Conservation (phyloP, 2,113 vertebrate genomes). For the Xiphorhynchus elegans region DNA sequence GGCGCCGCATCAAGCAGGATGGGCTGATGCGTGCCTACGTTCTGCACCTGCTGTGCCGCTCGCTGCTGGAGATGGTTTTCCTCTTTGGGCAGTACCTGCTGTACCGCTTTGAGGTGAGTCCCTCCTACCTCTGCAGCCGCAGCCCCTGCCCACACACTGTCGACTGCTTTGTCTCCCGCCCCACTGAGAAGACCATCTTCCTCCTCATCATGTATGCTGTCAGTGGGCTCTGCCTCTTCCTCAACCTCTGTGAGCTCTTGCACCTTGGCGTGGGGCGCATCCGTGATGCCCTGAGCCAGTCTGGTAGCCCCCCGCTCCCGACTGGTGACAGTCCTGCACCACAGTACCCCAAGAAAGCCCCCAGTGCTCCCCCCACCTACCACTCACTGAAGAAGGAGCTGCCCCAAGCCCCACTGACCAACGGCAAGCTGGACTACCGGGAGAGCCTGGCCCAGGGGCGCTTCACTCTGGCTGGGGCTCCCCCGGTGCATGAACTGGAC, state of each 20-base stretch:
- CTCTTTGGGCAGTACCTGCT: conserved; percentile 87
- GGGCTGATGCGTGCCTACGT: conserved; percentile 89
- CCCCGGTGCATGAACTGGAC: conserved; percentile 72
- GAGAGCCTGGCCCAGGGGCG: conserved; percentile 73
- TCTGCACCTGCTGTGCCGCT: conserved; percentile 83
- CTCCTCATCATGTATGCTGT: conserved; percentile 88
- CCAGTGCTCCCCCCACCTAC: conserved; percentile 81
- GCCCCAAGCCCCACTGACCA: conserved; percentile 57
- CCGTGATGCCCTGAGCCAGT: conserved; percentile 76
- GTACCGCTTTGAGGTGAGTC: conserved; percentile 83
- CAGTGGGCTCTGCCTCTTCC: conserved; percentile 84
- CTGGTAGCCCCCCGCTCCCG: background rate
- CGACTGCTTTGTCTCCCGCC: conserved; percentile 90
- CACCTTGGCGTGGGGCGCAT: conserved; percentile 83
- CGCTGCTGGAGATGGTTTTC: conserved; percentile 80
- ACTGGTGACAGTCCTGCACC: accelerated
- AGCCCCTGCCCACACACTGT: conserved; percentile 86
- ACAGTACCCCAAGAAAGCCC: conserved; percentile 40
- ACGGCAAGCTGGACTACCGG: conserved; percentile 61
- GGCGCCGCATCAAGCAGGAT: conserved; percentile 83
- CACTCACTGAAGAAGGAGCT: conserved; percentile 78
- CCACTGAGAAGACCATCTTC: conserved; percentile 91
- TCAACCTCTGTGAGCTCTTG: conserved; percentile 84
- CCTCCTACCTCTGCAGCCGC: conserved; percentile 83
- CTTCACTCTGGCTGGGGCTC: conserved; percentile 60